A percentile compares a stretch with the other conserved stretches of the same genome.
Conservation (phyloP, 2,888 invertebrate genomes). For the Petrolisthes manimaculis region DNA sequence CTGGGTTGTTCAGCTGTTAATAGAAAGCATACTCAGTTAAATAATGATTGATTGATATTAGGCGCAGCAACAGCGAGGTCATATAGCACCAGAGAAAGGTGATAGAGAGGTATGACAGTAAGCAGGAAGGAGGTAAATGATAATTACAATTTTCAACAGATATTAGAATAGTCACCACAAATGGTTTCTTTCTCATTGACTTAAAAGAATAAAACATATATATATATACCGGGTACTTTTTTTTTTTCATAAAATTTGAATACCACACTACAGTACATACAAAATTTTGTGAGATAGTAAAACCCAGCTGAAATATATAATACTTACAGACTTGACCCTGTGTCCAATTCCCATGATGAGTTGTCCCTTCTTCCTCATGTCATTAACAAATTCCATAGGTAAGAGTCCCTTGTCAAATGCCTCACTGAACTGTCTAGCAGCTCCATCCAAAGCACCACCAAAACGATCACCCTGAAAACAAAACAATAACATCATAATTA, state of each 20-base stretch:
- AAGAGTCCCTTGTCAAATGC: slow-evolving; percentile 94
- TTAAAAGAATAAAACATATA: no score
- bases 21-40: not conserved
- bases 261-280: no score
- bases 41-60: not conserved
- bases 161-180: not conserved
- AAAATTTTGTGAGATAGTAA: no score
- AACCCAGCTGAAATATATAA: no score
- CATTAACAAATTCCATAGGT: slow-evolving; percentile 98
- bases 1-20: slow-evolving; percentile 92
- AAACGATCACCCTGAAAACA: slow-evolving; percentile 89
- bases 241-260: no score
- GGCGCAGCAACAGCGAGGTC: no score
- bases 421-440: slow-evolving; percentile 95
- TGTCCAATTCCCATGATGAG: slow-evolving; percentile 99
- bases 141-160: not conserved
- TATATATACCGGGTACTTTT: no score
- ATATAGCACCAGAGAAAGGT: not conserved
- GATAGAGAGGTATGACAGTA: not conserved
- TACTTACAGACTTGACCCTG: slow-evolving; percentile 78
- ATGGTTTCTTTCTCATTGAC: not conserved
- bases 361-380: slow-evolving; percentile 95
- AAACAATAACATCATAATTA: no score
- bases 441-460: slow-evolving; percentile 98
- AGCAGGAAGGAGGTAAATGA: no score